Evolutionary conservation across 1,140 invertebrate genomes (phyloP), one percentile per base, ranked within the genome.

Genomic region (Lepidurus packardi): DNA sequence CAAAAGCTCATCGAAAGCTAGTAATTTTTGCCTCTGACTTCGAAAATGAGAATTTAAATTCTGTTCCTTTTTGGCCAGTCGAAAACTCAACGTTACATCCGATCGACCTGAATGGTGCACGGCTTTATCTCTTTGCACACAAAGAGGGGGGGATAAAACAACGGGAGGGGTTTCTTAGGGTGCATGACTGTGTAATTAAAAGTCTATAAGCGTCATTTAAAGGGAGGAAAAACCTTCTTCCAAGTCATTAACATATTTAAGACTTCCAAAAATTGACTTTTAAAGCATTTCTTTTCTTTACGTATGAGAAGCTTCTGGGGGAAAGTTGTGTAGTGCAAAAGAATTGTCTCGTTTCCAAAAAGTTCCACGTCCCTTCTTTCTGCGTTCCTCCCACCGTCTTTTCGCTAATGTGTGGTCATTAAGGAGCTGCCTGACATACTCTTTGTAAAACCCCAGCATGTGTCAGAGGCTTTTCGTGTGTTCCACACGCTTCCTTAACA

Each of bases 331-430:
- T 1, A 5, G 8, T n/a, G 13, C 53, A 65, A 7, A 47, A 10
- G 45, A 13, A 65, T 65, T 65, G 21, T 65, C 45, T 47, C 16
- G 16, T 13, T n/a, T 7, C 16, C 16, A 65, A 65, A 65, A 65
- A 65, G 7, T 16, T 65, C 8, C 21, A 11, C 53, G 16, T 9
- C 6, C 8, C 53, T 7, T 65, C 13, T 65, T 21, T 65, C 6
- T 65, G 13, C 53, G 13, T 65, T 47, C 53, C 53, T 65, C 53
- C 53, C 53, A 65, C 53, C 21, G 53, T 65, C 53, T 65, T 65
- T 65, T 65, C 53, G 53, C 53, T 65, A 65, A 65, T 65, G 53
- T 65, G 53, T 16, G 13, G 53, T 65, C 53, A 65, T 65, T 65
- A 65, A 65, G 53, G 21, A 9, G 53, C 53, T 65, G 16, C 13